Evolutionary conservation across 2,797 vertebrate species (phyloP).

Genomic region (Dromococcyx pavoninus): DNA sequence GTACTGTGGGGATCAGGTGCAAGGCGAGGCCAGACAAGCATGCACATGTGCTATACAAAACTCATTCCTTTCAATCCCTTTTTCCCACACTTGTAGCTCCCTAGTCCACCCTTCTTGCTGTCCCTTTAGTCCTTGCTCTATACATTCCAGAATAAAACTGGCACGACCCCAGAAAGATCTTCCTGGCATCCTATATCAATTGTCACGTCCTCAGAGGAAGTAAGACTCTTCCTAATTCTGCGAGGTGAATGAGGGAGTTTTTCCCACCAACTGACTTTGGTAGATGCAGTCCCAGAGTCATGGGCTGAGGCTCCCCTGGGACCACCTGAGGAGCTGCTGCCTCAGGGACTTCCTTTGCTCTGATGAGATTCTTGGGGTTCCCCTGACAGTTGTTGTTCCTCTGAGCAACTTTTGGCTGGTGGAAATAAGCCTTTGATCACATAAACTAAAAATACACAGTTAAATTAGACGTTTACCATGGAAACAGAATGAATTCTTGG

Average conservation of each 20-base stretch:
- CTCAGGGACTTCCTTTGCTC: neutral
- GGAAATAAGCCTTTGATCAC: neutral
- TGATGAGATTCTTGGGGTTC: neutral
- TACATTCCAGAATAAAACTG: neutral
- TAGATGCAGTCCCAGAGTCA: neutral
- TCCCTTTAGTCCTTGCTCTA: neutral
- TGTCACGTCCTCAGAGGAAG: neutral
- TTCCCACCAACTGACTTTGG: neutral
- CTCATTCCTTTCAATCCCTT: neutral
- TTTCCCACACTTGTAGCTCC: neutral
- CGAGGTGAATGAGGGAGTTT: neutral
- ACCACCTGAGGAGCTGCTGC: fast-evolving
- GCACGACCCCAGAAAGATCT: neutral
- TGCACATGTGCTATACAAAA: too few relatives aligned
- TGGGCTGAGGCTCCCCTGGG: fast-evolving
- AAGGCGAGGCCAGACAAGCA: neutral
- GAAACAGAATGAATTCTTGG: neutral
- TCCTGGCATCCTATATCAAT: neutral
- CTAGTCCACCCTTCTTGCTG: neutral
- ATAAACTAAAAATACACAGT: neutral
- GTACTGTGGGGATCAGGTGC: neutral
- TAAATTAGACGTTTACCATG: neutral
- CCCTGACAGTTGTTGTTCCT: neutral
- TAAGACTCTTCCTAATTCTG: neutral
- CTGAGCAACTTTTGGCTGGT: neutral